These are phyloP conservation scores for Psophia crepitans DNA, from an alignment of 2,113 vertebrate species.

Conservation along the genomic window DNA sequence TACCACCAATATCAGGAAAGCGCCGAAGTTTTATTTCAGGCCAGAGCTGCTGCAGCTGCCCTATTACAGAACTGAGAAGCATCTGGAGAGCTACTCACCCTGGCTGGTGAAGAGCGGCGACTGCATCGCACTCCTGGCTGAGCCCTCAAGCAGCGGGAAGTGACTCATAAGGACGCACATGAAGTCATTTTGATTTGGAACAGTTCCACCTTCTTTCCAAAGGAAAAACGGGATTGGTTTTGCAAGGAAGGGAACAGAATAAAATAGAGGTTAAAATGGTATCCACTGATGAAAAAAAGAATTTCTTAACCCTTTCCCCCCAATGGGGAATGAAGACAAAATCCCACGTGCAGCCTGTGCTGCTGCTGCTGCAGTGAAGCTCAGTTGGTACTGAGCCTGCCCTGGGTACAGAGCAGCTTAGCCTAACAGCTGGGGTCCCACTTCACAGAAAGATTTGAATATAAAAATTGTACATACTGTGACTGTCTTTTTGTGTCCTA, in stretches of 20 bases:
- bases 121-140: neutral
- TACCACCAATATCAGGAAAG: neutral
- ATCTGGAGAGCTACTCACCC: neutral
- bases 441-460: neutral
- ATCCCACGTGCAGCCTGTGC: rapidly evolving
- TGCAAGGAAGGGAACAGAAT: neutral
- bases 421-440: too few relatives aligned
- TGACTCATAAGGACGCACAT: neutral
- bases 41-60: neutral
- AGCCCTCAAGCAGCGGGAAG: neutral
- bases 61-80: neutral
- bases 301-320: neutral
- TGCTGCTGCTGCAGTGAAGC: neutral
- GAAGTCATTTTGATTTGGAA: neutral
- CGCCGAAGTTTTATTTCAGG: neutral
- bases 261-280: neutral
- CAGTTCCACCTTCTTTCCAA: neutral
- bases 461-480: neutral
- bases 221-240: neutral
- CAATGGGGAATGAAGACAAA: neutral
- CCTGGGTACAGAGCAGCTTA: neutral
- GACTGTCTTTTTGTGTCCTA: neutral
- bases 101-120: neutral
- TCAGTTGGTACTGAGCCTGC: neutral
- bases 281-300: neutral